Percentiles rank a stretch among this genome's conserved stretches.
Conservation (phyloP, 2,888 invertebrate genomes). For the Polymixis lichenea region DNA sequence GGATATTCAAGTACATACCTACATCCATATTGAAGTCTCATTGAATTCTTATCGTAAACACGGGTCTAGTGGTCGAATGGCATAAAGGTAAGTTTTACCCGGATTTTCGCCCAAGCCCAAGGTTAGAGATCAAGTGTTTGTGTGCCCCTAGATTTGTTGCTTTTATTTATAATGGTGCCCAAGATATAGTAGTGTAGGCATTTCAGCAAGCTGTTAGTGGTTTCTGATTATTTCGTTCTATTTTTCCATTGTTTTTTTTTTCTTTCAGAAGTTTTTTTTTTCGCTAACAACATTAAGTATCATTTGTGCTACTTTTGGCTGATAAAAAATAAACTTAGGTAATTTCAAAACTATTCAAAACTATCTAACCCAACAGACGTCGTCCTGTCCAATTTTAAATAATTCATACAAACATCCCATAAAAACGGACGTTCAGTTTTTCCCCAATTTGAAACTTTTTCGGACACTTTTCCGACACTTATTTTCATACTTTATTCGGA, state of each 20-base stretch:
- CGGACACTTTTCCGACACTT: too few species aligned
- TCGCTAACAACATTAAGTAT: neutral
- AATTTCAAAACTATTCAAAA: neutral
- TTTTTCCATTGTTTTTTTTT: neutral
- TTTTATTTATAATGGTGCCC: conserved; percentile 36
- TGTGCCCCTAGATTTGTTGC: conserved; percentile 33
- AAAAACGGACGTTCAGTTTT: too few species aligned
- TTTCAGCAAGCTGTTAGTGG: conserved; percentile 7
- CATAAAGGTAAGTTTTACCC: conserved; percentile 52
- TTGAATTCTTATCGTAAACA: conserved; percentile 45
- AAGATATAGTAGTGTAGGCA: conserved; percentile 8
- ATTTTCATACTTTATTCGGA: too few species aligned
- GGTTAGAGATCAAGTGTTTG: conserved; percentile 46
- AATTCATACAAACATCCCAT: too few species aligned
- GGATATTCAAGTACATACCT: neutral
- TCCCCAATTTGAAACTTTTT: too few species aligned
- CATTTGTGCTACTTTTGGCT: neutral
- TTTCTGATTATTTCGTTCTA: neutral
- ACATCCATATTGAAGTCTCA: conserved; percentile 9
- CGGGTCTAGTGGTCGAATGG: conserved; percentile 38
- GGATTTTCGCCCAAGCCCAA: conserved; percentile 38
- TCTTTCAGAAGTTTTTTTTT: neutral
- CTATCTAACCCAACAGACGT: too few species aligned
- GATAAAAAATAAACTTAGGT: neutral
- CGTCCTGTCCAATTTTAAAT: too few species aligned